Evolutionary conservation across 2,113 vertebrate genomes (phyloP).

Genomic region (Sula dactylatra): DNA sequence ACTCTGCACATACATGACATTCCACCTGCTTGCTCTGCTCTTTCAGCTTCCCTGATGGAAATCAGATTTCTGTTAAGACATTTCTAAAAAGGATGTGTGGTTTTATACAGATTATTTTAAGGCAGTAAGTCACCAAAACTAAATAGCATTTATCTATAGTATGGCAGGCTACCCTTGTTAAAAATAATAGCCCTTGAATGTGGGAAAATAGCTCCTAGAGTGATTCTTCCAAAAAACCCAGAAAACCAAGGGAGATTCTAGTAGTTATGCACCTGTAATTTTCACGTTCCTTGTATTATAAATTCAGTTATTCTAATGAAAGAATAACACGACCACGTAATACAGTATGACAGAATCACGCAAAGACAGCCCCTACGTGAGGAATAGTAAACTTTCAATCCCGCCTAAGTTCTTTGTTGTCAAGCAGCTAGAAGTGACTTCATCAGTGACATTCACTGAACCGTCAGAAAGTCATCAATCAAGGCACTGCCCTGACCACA

Average conservation of each 20-base stretch:
- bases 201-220: not conserved
- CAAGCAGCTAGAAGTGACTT: not conserved
- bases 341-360: not conserved
- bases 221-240: not conserved
- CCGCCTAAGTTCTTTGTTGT: not conserved
- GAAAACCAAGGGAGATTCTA: not conserved
- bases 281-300: not conserved
- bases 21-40: not conserved
- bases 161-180: not conserved
- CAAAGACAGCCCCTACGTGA: rapidly evolving
- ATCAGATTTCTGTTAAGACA: not conserved
- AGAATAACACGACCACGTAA: not conserved
- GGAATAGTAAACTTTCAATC: not conserved
- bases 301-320: not conserved
- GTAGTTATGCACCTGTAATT: not conserved
- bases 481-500: not conserved
- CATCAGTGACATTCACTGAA: not conserved
- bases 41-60: not conserved
- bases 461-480: not conserved
- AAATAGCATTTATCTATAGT: not conserved
- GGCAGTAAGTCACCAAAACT: not conserved
- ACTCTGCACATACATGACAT: not conserved
- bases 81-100: not conserved
- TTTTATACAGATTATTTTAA: not conserved
- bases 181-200: not conserved